Conservation (phyloP, 2,113 vertebrate genomes). For the Delphinapterus leucas region DNA sequence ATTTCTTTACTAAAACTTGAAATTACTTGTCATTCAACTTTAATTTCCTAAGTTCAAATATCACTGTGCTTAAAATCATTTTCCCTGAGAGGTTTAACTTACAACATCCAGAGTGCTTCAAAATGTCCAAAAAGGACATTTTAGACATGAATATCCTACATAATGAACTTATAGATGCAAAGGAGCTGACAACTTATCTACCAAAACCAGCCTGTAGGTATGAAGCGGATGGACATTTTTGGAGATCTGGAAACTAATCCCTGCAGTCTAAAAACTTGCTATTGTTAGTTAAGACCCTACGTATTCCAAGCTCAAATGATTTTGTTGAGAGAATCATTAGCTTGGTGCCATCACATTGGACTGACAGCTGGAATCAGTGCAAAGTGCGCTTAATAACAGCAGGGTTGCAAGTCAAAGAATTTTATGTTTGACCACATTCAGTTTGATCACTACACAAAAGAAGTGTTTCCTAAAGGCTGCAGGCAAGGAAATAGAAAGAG, state of each 20-base stretch:
- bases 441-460: neutral
- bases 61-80: neutral
- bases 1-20: neutral
- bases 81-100: neutral
- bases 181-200: neutral
- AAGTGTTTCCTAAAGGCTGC: neutral
- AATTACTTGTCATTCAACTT: conserved; percentile 12
- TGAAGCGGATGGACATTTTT: neutral
- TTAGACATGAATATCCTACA: neutral
- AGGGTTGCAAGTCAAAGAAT: neutral
- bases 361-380: neutral
- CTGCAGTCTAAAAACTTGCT: neutral
- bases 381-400: neutral
- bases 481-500: neutral
- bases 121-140: neutral
- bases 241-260: neutral
- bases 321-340: neutral
- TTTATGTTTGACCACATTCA: neutral
- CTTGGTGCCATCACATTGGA: neutral
- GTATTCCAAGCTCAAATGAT: neutral
- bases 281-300: neutral
- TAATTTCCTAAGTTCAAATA: neutral
- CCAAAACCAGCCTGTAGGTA: neutral
- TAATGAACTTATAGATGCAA: neutral
- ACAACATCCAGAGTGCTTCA: neutral